Percentiles rank a stretch among this genome's conserved stretches.
phyloP scores from a whole-genome alignment of 2,888 invertebrate species.

The Blastobasis lacticolella region DNA sequence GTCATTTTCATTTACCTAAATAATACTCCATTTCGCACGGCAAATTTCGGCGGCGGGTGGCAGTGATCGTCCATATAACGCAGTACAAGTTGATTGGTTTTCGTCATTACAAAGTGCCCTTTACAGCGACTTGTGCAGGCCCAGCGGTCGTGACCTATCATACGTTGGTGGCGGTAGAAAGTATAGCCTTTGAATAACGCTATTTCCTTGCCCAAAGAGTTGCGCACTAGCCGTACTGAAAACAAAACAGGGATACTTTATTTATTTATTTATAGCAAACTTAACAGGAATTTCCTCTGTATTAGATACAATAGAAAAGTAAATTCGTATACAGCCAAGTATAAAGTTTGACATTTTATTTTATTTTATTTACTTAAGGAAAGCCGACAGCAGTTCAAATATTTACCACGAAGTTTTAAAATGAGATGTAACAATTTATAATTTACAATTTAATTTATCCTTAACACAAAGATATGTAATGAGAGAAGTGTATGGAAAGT shows the following conservation, averaged over 20 bases:
- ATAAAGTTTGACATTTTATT: too few species aligned
- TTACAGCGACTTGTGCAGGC: not conserved
- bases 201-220: slow-evolving; percentile 22
- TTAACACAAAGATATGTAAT: too few species aligned
- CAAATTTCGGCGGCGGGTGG: slow-evolving; percentile 12
- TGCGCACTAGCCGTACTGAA: slow-evolving; percentile 21
- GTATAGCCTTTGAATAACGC: slow-evolving; percentile 18
- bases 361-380: too few species aligned
- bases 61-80: slow-evolving; percentile 8
- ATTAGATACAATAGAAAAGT: too few species aligned
- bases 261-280: too few species aligned
- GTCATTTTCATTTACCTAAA: slow-evolving; percentile 20
- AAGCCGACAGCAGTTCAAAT: too few species aligned
- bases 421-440: too few species aligned
- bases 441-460: too few species aligned
- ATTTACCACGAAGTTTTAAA: too few species aligned
- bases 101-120: not conserved
- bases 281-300: too few species aligned
- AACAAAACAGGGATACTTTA: not conserved
- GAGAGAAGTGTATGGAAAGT: too few species aligned
- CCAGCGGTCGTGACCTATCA: slow-evolving; percentile 4
- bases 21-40: slow-evolving; percentile 12
- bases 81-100: not conserved
- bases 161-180: slow-evolving; percentile 9
- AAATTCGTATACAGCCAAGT: too few species aligned